These are phyloP conservation scores for Ageneiosus marmoratus DNA, from an alignment of 2,113 vertebrate genomes.

Conservation along the genomic window DNA sequence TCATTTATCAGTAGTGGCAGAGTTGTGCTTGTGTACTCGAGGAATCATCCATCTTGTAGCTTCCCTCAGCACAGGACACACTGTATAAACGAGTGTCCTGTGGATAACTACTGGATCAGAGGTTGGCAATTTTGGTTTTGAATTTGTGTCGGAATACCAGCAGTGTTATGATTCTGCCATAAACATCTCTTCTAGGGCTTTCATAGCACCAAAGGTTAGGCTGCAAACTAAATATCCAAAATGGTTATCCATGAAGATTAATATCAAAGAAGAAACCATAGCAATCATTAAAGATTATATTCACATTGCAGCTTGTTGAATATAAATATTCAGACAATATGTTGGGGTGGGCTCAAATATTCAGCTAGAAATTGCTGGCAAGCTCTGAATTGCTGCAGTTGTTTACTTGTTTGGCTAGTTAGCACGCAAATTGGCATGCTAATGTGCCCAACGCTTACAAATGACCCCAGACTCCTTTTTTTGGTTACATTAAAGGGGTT, in stretches of 20 bases:
- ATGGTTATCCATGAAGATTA: neutral
- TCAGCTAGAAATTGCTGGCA: no score
- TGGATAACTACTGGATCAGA: neutral
- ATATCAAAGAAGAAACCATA: neutral
- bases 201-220: neutral
- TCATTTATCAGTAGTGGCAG: slow-evolving; percentile 43
- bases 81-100: neutral
- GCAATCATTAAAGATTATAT: neutral
- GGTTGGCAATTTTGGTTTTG: neutral
- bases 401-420: no score
- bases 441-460: no score
- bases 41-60: neutral
- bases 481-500: no score
- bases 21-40: neutral
- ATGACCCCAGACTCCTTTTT: no score
- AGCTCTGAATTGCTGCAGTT: no score
- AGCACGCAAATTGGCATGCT: no score
- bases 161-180: neutral
- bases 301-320: neutral
- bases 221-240: neutral
- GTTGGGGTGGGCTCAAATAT: no score
- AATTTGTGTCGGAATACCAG: neutral
- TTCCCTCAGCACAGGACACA: neutral
- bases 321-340: neutral
- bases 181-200: neutral